Evolutionary conservation across 30 jellyfish, hydroid and myxozoan species (phyloP), one percentile per base, ranked within the genome.

Genomic region (Aurelia sp.): DNA sequence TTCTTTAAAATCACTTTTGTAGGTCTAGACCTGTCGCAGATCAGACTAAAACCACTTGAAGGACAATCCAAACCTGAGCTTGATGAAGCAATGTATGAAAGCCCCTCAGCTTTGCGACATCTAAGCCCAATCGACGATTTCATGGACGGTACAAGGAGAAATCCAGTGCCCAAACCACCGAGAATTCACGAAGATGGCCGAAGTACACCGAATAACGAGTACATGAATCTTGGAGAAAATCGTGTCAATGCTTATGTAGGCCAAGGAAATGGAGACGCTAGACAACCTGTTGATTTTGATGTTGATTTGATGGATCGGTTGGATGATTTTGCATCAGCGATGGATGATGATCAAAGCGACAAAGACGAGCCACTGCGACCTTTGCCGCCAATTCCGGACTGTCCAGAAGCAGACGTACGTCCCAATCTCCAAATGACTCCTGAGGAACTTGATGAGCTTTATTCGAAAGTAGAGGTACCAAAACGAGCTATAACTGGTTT

Each of bases 371-470:
- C 40, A 5, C 73, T 52, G 50, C 86, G 97, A 9, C 88, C 92
- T 23, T 73, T 91, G 37, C 97, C 97, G 1, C 93, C 92, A 17
- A 35, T 91, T 35, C 97, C 97, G 8, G 79, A 73, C 57, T 84
- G 18, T 27, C 85, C 63, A 1, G 86, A 79, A 13, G 76, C 52
- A 22, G 77, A 31, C 9, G 89, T n/a, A 12, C 68, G 37, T 62
- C 74, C 44, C 27, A 62, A 52, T 4, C 66, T 31, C 33, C 17
- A 9, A 13, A 65, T 70, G 66, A 87, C 81, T 53, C 37, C 63
- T 37, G 78, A 30, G 4, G 96, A 87, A 23, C 19, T 77, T 11
- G 96, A 77, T 7, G 96, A 47, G 70, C 64, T 94, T 72, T 94
- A 94, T 65, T 97, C 99, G 15, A 78, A 78, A 6, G 95, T 94